A percentile compares a stretch with the other conserved stretches of the same genome.
Conservation (phyloP, 2,797 vertebrate genomes). For the Limnodromus scolopaceus region DNA sequence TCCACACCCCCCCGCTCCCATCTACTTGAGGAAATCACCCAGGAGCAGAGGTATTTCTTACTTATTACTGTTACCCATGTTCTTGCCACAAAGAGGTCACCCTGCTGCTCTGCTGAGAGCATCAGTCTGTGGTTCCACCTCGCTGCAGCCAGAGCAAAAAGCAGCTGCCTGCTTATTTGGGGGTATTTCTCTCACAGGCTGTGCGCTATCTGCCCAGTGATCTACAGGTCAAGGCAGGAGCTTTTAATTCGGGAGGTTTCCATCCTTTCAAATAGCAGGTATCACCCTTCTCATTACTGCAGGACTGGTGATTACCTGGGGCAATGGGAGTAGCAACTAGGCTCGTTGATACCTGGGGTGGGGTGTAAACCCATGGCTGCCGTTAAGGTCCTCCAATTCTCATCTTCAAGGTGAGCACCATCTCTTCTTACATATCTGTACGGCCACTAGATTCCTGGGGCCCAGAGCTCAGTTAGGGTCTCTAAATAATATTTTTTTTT, state of each 20-base stretch:
- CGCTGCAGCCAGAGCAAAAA: neutral
- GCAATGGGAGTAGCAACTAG: neutral
- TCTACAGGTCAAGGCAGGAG: neutral
- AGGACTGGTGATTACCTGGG: neutral
- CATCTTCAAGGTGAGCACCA: neutral
- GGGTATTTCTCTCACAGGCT: neutral
- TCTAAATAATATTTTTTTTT: neutral
- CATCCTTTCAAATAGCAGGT: neutral
- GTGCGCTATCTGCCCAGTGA: neutral
- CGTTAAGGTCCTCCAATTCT: neutral
- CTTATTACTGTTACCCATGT: too few relatives aligned
- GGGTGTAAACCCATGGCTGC: neutral
- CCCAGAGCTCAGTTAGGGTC: neutral
- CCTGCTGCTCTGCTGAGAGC: neutral
- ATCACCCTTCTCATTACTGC: neutral
- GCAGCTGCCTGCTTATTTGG: rapidly evolving
- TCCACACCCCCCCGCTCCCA: rapidly evolving
- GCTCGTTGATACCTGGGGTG: rapidly evolving
- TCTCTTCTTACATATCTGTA: neutral
- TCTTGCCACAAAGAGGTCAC: neutral
- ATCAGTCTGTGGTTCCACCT: neutral
- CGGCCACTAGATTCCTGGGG: too few relatives aligned
- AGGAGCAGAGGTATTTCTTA: neutral
- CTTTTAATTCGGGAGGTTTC: neutral
- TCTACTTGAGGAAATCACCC: neutral